phyloP scores from a whole-genome alignment of 2,888 invertebrate species.

The Nephrotoma guestfalica region DNA sequence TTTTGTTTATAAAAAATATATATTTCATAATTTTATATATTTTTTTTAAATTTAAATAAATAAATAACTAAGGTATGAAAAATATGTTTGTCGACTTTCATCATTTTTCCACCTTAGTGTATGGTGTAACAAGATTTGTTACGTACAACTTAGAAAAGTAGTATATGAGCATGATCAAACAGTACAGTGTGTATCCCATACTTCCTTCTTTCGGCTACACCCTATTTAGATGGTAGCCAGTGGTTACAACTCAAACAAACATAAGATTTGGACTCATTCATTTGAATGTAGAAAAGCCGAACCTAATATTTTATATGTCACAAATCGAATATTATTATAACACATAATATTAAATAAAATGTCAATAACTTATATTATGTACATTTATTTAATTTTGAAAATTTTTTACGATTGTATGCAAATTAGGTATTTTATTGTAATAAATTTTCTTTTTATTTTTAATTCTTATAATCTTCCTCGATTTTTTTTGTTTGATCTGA shows the following conservation, averaged over 20 bases:
- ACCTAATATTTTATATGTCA: neutral
- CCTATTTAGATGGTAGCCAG: too few species aligned
- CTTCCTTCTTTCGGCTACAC: too few species aligned
- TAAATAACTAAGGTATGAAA: neutral
- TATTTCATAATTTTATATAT: neutral
- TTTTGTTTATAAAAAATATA: neutral
- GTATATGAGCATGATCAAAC: too few species aligned
- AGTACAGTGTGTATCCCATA: too few species aligned
- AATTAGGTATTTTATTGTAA: neutral
- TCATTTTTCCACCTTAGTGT: neutral
- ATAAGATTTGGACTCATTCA: too few species aligned
- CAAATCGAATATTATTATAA: neutral
- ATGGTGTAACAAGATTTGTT: neutral
- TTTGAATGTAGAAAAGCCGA: neutral
- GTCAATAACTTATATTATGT: neutral
- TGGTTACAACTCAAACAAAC: too few species aligned
- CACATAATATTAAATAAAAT: neutral
- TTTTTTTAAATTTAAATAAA: neutral
- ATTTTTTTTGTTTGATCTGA: neutral
- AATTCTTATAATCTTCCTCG: neutral
- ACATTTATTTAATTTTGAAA: neutral
- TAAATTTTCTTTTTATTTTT: neutral
- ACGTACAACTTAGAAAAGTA: neutral
- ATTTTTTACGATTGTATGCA: neutral
- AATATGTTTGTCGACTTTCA: neutral